These are phyloP conservation scores for Leptinotarsa juncta DNA, from an alignment of 2,888 invertebrate species.

Conservation along the genomic window DNA sequence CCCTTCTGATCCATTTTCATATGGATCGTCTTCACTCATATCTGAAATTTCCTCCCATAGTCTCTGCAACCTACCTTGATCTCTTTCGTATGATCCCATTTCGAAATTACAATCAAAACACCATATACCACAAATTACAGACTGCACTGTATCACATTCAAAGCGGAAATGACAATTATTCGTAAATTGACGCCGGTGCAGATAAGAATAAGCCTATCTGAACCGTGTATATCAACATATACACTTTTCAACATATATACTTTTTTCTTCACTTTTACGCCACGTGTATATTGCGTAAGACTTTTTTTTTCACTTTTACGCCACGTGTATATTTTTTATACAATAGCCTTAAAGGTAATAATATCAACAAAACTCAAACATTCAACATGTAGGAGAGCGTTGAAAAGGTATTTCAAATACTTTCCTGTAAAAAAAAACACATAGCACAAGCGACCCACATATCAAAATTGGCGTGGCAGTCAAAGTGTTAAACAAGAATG, in stretches of 20 bases:
- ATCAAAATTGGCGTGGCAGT: too few relatives aligned
- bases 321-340: too few relatives aligned
- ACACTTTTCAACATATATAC: not conserved
- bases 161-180: conserved; percentile 2
- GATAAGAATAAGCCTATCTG: not conserved
- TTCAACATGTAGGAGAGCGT: too few relatives aligned
- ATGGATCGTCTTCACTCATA: conserved; percentile 10
- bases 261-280: not conserved
- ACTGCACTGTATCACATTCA: conserved; percentile 6
- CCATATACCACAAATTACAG: not conserved
- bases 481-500: too few relatives aligned
- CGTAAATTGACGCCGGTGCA: not conserved
- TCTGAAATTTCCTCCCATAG: conserved; percentile 6
- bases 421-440: too few relatives aligned
- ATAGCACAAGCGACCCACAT: too few relatives aligned
- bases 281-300: conserved; percentile 7
- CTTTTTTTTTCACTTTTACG: too few relatives aligned
- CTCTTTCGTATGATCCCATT: conserved; percentile 4
- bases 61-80: conserved; percentile 2
- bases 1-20: conserved; percentile 7
- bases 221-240: conserved; percentile 1
- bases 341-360: too few relatives aligned
- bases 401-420: too few relatives aligned
- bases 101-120: not conserved
- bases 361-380: too few relatives aligned